Percentiles rank a stretch among this genome's conserved stretches.
phyloP scores from a whole-genome alignment of 2,888 invertebrate species.

The Acleris holmiana region DNA sequence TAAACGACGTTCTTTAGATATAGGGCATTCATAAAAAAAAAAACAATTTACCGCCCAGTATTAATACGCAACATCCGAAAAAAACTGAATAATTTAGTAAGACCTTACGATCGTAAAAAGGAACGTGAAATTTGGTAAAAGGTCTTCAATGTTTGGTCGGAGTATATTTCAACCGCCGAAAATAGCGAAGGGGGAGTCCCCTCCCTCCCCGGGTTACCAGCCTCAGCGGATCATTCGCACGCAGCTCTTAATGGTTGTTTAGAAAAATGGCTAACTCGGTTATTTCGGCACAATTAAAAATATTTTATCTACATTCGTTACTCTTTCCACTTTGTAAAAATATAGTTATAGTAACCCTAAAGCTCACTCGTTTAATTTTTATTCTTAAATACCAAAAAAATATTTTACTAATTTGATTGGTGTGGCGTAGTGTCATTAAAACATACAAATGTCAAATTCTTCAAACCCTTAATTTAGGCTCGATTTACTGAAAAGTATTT shows the following conservation, averaged over 20 bases:
- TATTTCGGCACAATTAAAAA: background rate
- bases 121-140: slow-evolving; percentile 79
- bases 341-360: background rate
- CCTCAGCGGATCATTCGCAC: slow-evolving; percentile 71
- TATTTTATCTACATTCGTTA: background rate
- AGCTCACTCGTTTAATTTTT: background rate
- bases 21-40: slow-evolving; percentile 25
- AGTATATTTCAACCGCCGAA: slow-evolving; percentile 80
- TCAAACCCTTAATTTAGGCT: background rate
- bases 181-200: slow-evolving; percentile 73
- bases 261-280: slow-evolving; percentile 54
- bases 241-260: slow-evolving; percentile 66
- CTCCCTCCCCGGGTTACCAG: slow-evolving; percentile 52
- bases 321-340: background rate
- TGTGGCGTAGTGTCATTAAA: no score
- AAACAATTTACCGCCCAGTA: slow-evolving; percentile 32
- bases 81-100: slow-evolving; percentile 78
- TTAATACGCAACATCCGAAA: slow-evolving; percentile 42
- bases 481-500: slow-evolving; percentile 35
- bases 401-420: no score
- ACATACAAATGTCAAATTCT: background rate
- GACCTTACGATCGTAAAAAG: slow-evolving; percentile 78
- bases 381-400: background rate
- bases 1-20: slow-evolving; percentile 11
- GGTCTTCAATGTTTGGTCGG: slow-evolving; percentile 81